Percentiles rank a stretch among this genome's conserved stretches.
Conservation (phyloP, 2,888 invertebrate genomes). For the Frankliniella fusca region DNA sequence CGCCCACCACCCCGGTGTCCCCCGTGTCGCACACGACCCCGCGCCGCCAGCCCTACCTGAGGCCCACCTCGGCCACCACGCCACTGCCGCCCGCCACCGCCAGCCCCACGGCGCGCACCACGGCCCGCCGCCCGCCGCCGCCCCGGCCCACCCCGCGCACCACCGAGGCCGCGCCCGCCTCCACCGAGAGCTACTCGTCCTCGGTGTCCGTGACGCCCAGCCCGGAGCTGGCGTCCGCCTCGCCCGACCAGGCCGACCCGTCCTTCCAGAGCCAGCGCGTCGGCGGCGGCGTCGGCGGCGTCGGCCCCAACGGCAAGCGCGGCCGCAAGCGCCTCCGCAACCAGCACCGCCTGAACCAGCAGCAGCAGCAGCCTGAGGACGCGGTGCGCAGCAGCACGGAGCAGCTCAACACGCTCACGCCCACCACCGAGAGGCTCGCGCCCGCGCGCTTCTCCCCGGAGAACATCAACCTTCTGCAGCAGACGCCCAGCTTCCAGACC, state of each 20-base stretch:
- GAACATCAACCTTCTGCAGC: neutral
- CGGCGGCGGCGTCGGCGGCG: neutral
- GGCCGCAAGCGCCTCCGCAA: constrained; percentile 10
- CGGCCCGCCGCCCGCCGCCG: neutral
- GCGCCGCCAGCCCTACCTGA: constrained; percentile 11
- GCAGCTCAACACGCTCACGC: neutral
- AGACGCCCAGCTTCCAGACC: neutral
- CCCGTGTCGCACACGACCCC: constrained; percentile 7
- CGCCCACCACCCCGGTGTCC: constrained; percentile 6
- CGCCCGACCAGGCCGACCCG: constrained; percentile 14
- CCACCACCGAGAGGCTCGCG: neutral
- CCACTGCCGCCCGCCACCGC: neutral
- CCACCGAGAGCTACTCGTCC: neutral
- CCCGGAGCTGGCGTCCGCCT: constrained; percentile 10
- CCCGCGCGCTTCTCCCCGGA: neutral
- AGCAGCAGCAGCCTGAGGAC: neutral
- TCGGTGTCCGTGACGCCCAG: neutral
- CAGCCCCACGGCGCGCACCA: neutral
- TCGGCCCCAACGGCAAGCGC: neutral
- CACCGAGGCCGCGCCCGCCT: neutral
- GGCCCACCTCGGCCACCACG: constrained; percentile 4
- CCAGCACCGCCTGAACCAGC: constrained; percentile 12
- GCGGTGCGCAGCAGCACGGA: constrained; percentile 13
- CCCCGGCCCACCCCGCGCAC: neutral
- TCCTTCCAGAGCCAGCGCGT: constrained; percentile 23